These are phyloP conservation scores for Halcyon malimbica DNA, from an alignment of 2,113 vertebrate genomes.

Conservation along the genomic window DNA sequence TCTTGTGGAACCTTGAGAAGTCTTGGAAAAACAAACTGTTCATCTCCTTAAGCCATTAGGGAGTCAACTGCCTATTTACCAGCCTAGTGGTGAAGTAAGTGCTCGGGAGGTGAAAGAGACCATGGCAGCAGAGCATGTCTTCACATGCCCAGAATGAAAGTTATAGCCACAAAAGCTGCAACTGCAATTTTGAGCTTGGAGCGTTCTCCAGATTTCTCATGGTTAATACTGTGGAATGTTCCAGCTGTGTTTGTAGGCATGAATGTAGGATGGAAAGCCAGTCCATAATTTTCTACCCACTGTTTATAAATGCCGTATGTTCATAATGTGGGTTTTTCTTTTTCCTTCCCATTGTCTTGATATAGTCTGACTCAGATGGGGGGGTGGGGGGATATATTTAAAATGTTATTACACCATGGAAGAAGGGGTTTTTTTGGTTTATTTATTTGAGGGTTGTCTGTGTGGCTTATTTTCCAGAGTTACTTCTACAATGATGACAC, in stretches of 20 bases:
- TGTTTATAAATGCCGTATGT: constrained; percentile 27
- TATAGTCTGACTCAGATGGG: not conserved
- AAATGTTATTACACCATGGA: not conserved
- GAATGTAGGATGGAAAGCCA: constrained; percentile 26
- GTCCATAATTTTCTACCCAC: constrained; percentile 45
- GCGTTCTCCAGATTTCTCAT: constrained; percentile 5
- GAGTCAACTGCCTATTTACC: not conserved
- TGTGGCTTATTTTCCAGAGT: constrained; percentile 80
- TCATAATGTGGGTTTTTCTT: not conserved
- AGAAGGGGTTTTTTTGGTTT: not conserved
- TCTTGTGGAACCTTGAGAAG: constrained; percentile 1
- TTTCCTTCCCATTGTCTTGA: constrained; percentile 4
- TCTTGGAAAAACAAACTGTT: not conserved
- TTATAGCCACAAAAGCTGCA: constrained; percentile 22
- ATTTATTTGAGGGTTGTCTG: not conserved
- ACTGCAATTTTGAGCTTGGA: constrained; percentile 37
- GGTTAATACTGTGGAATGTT: constrained; percentile 44
- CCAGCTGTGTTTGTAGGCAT: constrained; percentile 1
- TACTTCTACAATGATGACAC: constrained; percentile 96
- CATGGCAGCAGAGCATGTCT: not conserved
- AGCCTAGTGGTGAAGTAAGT: not conserved
- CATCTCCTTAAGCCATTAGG: not conserved
- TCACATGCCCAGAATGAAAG: constrained; percentile 38
- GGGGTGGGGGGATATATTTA: not conserved
- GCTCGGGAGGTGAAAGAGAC: not conserved